Percentiles rank a stretch among this genome's conserved stretches.
These are phyloP conservation scores for Hyalella azteca DNA, from an alignment of 2,888 invertebrate species.

Conservation along the genomic window DNA sequence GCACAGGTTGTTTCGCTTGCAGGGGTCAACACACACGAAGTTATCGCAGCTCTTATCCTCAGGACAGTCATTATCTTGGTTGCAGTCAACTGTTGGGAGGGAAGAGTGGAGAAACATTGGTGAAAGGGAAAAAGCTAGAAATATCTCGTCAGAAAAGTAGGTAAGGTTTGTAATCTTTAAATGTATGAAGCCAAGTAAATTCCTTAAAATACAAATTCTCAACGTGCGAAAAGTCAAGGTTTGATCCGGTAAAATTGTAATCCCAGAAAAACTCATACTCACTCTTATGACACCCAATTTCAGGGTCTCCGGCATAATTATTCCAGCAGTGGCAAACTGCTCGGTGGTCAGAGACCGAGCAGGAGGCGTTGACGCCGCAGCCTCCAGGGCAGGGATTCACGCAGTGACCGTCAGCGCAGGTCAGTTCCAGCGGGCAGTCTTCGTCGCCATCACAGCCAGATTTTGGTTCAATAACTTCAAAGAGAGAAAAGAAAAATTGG, in stretches of 20 bases:
- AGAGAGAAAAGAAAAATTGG: background rate
- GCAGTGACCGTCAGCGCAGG: conserved; percentile 59
- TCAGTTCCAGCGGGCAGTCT: conserved; percentile 60
- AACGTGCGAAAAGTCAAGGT: background rate
- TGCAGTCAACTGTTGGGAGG: conserved; percentile 63
- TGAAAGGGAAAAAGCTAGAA: no score
- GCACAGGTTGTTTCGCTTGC: conserved; percentile 75
- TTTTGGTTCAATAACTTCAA: conserved; percentile 5
- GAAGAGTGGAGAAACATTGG: no score
- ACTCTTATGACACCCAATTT: conserved; percentile 54
- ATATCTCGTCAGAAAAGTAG: no score
- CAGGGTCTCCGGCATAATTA: conserved; percentile 60
- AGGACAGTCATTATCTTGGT: conserved; percentile 60
- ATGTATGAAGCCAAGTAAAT: no score
- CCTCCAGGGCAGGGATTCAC: conserved; percentile 77
- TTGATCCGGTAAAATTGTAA: background rate
- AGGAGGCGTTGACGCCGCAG: conserved; percentile 75
- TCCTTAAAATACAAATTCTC: no score
- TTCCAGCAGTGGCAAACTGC: conserved; percentile 60
- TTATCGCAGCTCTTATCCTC: conserved; percentile 67
- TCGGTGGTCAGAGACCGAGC: conserved; percentile 60
- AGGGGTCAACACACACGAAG: conserved; percentile 75
- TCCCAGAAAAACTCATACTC: conserved; percentile 4
- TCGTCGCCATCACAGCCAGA: conserved; percentile 57
- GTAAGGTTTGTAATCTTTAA: no score